A percentile compares a stretch with the other conserved stretches of the same genome.
Conservation (phyloP, 2,888 invertebrate species). For the Philopedon plagiatum region DNA sequence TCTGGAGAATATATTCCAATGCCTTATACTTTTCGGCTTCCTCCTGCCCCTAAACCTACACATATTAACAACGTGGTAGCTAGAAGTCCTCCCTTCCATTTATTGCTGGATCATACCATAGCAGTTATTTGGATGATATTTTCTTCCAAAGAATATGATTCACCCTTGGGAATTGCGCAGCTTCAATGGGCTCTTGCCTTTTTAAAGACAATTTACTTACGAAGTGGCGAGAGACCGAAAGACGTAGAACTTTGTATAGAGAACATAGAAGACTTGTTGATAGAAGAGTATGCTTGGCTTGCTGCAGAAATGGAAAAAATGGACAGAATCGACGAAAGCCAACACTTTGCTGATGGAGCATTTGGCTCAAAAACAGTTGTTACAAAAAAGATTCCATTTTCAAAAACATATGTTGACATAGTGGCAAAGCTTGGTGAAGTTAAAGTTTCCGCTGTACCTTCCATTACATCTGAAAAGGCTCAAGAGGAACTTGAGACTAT, state of each 20-base stretch:
- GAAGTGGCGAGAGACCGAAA: conserved; percentile 62
- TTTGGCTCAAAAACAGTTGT: conserved; percentile 52
- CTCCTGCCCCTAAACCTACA: conserved; percentile 51
- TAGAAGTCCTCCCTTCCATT: conserved; percentile 65
- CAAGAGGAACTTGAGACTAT: conserved; percentile 56
- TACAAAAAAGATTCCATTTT: conserved; percentile 60
- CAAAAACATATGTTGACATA: conserved; percentile 64
- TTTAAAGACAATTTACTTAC: conserved; percentile 63
- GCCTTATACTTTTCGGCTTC: conserved; percentile 65
- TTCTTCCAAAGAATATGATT: conserved; percentile 55
- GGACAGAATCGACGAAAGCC: conserved; percentile 51
- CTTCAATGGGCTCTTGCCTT: conserved; percentile 68
- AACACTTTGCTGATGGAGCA: conserved; percentile 53
- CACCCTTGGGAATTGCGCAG: conserved; percentile 65
- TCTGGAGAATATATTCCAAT: conserved; percentile 58
- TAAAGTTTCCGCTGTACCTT: conserved; percentile 30
- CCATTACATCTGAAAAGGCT: conserved; percentile 55
- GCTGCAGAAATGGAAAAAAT: conserved; percentile 48
- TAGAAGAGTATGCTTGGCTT: conserved; percentile 65
- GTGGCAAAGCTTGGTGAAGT: conserved; percentile 41
- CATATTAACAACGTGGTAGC: conserved; percentile 57
- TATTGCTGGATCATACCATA: conserved; percentile 67
- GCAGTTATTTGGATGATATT: conserved; percentile 68
- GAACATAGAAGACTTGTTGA: conserved; percentile 64
- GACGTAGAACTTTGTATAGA: conserved; percentile 66